These are phyloP conservation scores for Myopa testacea DNA, from an alignment of 2,888 invertebrate species.

Conservation along the genomic window DNA sequence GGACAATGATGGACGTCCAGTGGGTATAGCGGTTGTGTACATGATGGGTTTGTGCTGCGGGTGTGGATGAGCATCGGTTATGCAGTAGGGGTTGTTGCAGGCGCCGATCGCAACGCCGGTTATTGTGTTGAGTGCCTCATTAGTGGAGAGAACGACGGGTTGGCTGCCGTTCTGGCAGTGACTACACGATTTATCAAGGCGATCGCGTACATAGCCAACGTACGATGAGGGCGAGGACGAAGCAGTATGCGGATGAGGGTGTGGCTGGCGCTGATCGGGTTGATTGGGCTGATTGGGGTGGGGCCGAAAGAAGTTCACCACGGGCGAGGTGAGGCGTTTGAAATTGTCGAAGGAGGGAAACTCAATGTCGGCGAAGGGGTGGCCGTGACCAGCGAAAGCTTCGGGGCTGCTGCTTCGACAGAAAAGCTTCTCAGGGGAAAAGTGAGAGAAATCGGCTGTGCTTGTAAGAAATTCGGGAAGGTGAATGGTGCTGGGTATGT, in stretches of 20 bases:
- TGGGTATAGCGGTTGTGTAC: slow-evolving; percentile 57
- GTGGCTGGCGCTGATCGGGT: slow-evolving; percentile 43
- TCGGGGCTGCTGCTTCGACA: slow-evolving; percentile 52
- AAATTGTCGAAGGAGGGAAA: slow-evolving; percentile 63
- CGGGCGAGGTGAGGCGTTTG: slow-evolving; percentile 64
- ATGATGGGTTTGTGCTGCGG: slow-evolving; percentile 63
- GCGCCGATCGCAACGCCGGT: slow-evolving; percentile 61
- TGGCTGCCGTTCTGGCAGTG: slow-evolving; percentile 65
- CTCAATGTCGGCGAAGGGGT: slow-evolving; percentile 41
- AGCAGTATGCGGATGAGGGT: slow-evolving; percentile 57
- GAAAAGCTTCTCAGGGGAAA: slow-evolving; percentile 57
- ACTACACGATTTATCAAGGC: slow-evolving; percentile 63
- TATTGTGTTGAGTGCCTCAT: slow-evolving; percentile 55
- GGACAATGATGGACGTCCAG: slow-evolving; percentile 56
- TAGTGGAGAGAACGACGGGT: slow-evolving; percentile 62
- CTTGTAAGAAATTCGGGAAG: slow-evolving; percentile 59
- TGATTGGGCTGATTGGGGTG: slow-evolving; percentile 41
- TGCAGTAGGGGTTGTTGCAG: slow-evolving; percentile 61
- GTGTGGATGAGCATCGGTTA: slow-evolving; percentile 63
- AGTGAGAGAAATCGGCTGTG: slow-evolving; percentile 60
- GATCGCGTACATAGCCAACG: slow-evolving; percentile 64
- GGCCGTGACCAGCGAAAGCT: slow-evolving; percentile 46
- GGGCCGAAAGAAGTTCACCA: slow-evolving; percentile 66
- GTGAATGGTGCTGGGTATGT: slow-evolving; percentile 55
- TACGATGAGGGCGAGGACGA: slow-evolving; percentile 64